A percentile compares a stretch with the other conserved stretches of the same genome.
phyloP scores from a whole-genome alignment of 2,888 invertebrate species.

The Xylota segnis region DNA sequence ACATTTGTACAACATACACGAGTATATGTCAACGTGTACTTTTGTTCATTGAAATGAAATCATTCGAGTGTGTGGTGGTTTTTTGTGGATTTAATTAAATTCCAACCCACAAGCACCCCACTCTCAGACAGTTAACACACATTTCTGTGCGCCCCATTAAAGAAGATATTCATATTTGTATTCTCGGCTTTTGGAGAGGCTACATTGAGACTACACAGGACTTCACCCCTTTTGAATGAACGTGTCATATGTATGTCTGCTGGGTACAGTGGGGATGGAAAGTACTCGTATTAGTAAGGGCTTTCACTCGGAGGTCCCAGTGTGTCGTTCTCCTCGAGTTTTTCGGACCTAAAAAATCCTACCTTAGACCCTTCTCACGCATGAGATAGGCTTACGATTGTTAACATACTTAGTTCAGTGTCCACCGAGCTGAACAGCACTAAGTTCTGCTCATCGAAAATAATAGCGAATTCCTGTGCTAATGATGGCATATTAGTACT shows the following conservation, averaged over 20 bases:
- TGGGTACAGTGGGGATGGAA: neutral
- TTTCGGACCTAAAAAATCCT: too few relatives aligned
- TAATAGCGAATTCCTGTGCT: too few relatives aligned
- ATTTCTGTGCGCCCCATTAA: constrained; percentile 48
- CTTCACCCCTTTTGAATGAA: constrained; percentile 20
- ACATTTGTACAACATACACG: too few relatives aligned
- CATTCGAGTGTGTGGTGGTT: constrained; percentile 45
- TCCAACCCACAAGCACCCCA: constrained; percentile 23
- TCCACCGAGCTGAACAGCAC: too few relatives aligned
- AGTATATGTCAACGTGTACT: constrained; percentile 24
- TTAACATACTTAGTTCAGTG: too few relatives aligned
- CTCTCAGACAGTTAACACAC: constrained; percentile 35
- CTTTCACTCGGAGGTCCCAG: too few relatives aligned
- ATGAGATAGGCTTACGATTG: too few relatives aligned
- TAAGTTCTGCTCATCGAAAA: too few relatives aligned
- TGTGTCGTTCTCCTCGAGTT: too few relatives aligned
- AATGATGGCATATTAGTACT: too few relatives aligned
- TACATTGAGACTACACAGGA: constrained; percentile 8
- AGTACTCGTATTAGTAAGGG: neutral
- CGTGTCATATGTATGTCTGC: neutral
- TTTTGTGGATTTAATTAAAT: constrained; percentile 54
- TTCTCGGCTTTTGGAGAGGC: constrained; percentile 11
- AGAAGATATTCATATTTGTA: constrained; percentile 47
- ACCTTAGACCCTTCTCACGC: too few relatives aligned
- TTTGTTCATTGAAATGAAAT: constrained; percentile 49